Base-by-base conservation (phyloP, 2,113 vertebrate genomes). In the Monarcha castaneiventris region DNA sequence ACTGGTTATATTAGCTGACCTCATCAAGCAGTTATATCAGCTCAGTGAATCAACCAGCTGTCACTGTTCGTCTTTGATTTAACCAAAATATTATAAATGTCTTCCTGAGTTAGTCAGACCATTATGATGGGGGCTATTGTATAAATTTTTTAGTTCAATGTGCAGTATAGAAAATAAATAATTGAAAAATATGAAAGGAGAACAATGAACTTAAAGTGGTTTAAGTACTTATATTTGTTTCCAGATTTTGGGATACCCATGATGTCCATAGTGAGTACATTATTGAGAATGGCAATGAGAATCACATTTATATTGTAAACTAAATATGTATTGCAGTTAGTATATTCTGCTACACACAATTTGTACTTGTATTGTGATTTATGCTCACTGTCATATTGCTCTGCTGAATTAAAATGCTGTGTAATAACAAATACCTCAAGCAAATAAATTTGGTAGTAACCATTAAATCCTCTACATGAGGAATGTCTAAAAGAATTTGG, bases 41-140 rank as follows among this genome's bases (percentile, higher is more conserved):
- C 13, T 67, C 20, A 81, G 35, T 78, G 35, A 87, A 51, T 75
- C 21, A 84, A 62, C 4, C 26, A 91, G 17, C 54, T 90, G 49
- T 56, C 81, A 46, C 26, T 87, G 8, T 59, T 92, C 73, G 30
- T 44, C 29, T 20, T 26, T 35, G 35, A 63, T 35, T 78, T 78
- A 71, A 63, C 3, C 14, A 78, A 77, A 69, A 59, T 5, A 35
- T 29, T 52, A 26, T 11, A 43, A 71, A 82, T 37, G 6, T 67
- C n/a, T 87, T 94, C 37, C 37, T 66, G 29, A 80, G 18, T 39
- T 48, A 79, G 7, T 48, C 16, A 89, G 26, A 33, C 4, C 4
- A 32, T 19, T 43, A 6, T 27, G 6, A 3, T 30, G 5, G 3
- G 3, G 1, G 1, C 46, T 56, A 33, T 9, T 37, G 4, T 30